phyloP scores from a whole-genome alignment of 2,888 invertebrate species.

The Trichogramma dendrolimi region DNA sequence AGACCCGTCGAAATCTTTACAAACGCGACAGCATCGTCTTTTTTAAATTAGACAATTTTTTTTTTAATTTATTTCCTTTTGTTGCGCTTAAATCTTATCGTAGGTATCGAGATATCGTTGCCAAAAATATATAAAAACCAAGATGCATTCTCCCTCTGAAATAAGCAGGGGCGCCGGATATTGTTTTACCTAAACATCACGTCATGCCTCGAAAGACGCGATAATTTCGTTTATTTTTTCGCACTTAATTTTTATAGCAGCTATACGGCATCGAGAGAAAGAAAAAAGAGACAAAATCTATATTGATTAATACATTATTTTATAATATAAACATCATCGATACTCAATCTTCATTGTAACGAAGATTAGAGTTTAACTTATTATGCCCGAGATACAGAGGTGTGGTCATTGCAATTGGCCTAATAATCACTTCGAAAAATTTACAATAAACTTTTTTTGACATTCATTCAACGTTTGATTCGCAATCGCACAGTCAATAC shows the following conservation, averaged over 20 bases:
- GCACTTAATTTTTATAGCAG: constrained; percentile 28
- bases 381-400: background rate
- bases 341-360: background rate
- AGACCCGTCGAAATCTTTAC: constrained; percentile 47
- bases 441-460: constrained; percentile 29
- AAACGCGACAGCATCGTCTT: constrained; percentile 40
- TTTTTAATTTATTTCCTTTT: constrained; percentile 34
- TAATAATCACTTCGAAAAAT: constrained; percentile 24
- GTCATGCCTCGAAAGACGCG: constrained; percentile 29
- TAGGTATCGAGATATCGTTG: constrained; percentile 52
- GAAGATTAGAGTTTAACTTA: background rate
- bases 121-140: constrained; percentile 53
- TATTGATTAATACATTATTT: constrained; percentile 37
- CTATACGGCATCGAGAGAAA: constrained; percentile 32
- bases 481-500: background rate
- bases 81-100: constrained; percentile 48
- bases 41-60: constrained; percentile 29
- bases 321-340: constrained; percentile 30
- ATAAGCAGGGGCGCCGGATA: constrained; percentile 46
- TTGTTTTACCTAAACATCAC: constrained; percentile 36
- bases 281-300: constrained; percentile 40
- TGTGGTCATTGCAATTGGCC: constrained; percentile 12
- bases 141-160: constrained; percentile 42
- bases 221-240: constrained; percentile 25
- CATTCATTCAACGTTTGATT: constrained; percentile 12